A percentile compares a stretch with the other conserved stretches of the same genome.
Conservation (phyloP, 1,140 invertebrate species). For the Augochlora pura region DNA sequence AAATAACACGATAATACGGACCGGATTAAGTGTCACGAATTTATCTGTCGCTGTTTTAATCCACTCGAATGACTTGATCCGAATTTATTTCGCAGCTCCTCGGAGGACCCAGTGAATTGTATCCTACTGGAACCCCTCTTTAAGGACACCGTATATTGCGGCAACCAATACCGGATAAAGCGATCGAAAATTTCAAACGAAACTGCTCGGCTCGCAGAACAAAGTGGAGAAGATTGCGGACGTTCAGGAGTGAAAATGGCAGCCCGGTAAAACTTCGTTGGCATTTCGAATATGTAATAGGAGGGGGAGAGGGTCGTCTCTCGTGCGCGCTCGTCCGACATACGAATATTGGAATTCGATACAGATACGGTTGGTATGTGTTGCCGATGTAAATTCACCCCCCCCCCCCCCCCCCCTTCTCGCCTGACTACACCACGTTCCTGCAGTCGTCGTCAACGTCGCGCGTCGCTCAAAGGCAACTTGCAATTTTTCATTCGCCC, state of each 20-base stretch:
- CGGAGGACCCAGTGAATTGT: too few relatives aligned
- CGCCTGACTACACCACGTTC: too few relatives aligned
- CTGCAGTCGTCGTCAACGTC: background rate
- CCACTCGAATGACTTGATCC: too few relatives aligned
- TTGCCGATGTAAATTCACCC: constrained; percentile 58
- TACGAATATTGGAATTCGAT: constrained; percentile 59
- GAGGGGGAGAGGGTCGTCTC: constrained; percentile 3
- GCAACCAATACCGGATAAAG: background rate
- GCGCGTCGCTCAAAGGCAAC: background rate
- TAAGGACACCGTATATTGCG: background rate
- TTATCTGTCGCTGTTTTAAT: too few relatives aligned
- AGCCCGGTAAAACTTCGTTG: background rate
- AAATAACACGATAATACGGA: too few relatives aligned
- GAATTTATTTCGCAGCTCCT: too few relatives aligned
- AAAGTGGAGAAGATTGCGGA: constrained; percentile 8
- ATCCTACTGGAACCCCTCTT: too few relatives aligned
- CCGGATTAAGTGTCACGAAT: too few relatives aligned
- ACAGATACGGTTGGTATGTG: constrained; percentile 43
- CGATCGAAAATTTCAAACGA: background rate
- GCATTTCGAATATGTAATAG: constrained; percentile 52
- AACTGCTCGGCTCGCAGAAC: too few relatives aligned
- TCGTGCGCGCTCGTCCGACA: constrained; percentile 27
- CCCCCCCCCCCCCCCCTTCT: background rate
- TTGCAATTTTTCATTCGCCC: constrained; percentile 31
- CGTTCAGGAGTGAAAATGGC: constrained; percentile 13